A percentile compares a stretch with the other conserved stretches of the same genome.
These are phyloP conservation scores for Phylloscopus whistleri DNA, from an alignment of 2,113 vertebrate species.

Conservation along the genomic window DNA sequence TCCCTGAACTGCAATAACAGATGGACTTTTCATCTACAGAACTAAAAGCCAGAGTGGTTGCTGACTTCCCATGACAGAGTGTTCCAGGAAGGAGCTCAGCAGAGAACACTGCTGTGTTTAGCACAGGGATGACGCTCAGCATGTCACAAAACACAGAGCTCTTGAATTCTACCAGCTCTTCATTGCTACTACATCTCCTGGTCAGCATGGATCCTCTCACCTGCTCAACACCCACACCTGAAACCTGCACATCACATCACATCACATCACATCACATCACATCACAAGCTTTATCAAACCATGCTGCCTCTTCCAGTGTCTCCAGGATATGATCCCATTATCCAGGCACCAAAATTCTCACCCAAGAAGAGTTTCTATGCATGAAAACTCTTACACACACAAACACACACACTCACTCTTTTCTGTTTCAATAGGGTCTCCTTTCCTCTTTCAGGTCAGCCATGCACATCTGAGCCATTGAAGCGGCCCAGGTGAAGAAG, in stretches of 20 bases:
- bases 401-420: background rate
- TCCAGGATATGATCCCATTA: background rate
- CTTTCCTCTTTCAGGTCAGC: background rate
- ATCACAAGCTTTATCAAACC: background rate
- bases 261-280: fast-evolving
- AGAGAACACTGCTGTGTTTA: background rate
- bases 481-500: background rate
- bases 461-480: background rate
- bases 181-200: background rate
- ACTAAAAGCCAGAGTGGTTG: background rate
- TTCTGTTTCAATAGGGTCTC: background rate
- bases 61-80: background rate
- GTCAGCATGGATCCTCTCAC: background rate
- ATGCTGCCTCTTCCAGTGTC: background rate
- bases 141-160: background rate
- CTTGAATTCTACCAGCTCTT: background rate
- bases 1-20: background rate
- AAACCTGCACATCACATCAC: fast-evolving
- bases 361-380: background rate
- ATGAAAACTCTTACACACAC: background rate
- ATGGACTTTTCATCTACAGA: background rate
- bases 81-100: background rate
- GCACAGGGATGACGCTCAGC: background rate
- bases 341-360: background rate
- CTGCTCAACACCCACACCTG: background rate